Evolutionary conservation across 2,113 vertebrate genomes (phyloP).

Genomic region (Lichenostomus cassidix): DNA sequence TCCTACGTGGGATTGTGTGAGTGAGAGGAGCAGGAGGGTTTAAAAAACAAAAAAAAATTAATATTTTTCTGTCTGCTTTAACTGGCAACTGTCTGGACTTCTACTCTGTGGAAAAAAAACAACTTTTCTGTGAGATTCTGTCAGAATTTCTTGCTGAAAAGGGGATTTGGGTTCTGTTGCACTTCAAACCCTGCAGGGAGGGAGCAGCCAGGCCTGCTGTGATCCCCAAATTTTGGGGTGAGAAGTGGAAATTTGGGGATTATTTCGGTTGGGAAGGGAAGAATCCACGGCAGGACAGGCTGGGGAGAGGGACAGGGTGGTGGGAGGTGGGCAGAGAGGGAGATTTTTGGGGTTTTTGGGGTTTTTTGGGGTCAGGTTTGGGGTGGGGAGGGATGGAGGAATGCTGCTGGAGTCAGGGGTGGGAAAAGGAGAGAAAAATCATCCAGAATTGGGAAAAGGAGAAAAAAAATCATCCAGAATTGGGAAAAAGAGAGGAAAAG

Average conservation of each 20-base stretch:
- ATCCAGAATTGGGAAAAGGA: too few relatives aligned
- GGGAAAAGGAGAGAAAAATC: too few relatives aligned
- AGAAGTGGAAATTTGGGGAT: conserved; percentile 64
- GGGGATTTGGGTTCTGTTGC: conserved; percentile 69
- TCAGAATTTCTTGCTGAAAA: conserved; percentile 64
- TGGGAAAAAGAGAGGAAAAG: too few relatives aligned
- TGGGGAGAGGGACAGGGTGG: too few relatives aligned
- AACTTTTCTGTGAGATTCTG: conserved; percentile 67
- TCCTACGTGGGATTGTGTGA: conserved; percentile 57
- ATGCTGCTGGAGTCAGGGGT: too few relatives aligned
- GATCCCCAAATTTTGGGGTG: conserved; percentile 7
- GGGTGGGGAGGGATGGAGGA: too few relatives aligned
- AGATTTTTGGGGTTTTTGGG: too few relatives aligned
- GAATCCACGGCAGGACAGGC: background rate
- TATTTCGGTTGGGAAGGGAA: conserved; percentile 62
- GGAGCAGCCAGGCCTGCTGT: conserved; percentile 53
- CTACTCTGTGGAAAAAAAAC: conserved; percentile 66
- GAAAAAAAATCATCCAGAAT: too few relatives aligned
- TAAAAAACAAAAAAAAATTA: background rate
- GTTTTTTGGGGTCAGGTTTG: too few relatives aligned
- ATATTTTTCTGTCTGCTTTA: conserved; percentile 72
- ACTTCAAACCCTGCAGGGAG: conserved; percentile 63
- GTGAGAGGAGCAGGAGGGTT: conserved; percentile 69
- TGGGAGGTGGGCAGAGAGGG: too few relatives aligned
- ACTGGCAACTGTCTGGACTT: conserved; percentile 79